Evolutionary conservation across 1,140 invertebrate species (phyloP), one percentile per base, ranked within the genome.

Genomic region (Armadillidium nasatum): DNA sequence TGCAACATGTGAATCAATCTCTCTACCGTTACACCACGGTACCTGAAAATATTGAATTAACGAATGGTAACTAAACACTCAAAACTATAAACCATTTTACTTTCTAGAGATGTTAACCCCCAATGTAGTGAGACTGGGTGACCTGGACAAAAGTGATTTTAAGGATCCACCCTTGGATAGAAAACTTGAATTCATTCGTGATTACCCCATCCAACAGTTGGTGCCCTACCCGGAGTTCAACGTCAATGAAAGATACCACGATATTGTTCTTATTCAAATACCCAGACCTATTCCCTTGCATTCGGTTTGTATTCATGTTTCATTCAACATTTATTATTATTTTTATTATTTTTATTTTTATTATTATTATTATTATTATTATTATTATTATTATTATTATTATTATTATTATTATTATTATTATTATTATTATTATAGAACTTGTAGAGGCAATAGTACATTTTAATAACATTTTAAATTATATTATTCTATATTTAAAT

Each of bases 251-350:
- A 21, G 21, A 11, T 60, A 76, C 19, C 74, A 76, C 23, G 74
- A 76, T 68, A 44, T 76, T 0, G 74, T 44, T 7, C 69, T 76
- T 11, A 19, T 76, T 23, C 33, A 46, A 23, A 69, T 76, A n/a
- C 50, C 23, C 13, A 44, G 10, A 15, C 71, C 33, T 43, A 70
- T 76, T 46, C 13, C 4, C 0, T 15, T 76, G n/a, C 9, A 76
- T 69, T 69, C 72, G 10, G 33, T 33, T 3, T 3, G 33, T 33
- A 33, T 6, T 6, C 33, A 33, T 6, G n/a, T n/a, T n/a, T n/a
- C n/a, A n/a, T n/a, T n/a, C n/a, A n/a, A n/a, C 1, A 33, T 3
- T 33, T 33, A 33, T 33, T 33, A 33, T 33, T 33, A 33, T 33
- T 33, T 3, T 33, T 33, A 33, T 33, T 33, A 50, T 46, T 7